These are phyloP conservation scores for Minunthozetes semirufus DNA, from an alignment of 2,888 invertebrate species.

Conservation along the genomic window DNA sequence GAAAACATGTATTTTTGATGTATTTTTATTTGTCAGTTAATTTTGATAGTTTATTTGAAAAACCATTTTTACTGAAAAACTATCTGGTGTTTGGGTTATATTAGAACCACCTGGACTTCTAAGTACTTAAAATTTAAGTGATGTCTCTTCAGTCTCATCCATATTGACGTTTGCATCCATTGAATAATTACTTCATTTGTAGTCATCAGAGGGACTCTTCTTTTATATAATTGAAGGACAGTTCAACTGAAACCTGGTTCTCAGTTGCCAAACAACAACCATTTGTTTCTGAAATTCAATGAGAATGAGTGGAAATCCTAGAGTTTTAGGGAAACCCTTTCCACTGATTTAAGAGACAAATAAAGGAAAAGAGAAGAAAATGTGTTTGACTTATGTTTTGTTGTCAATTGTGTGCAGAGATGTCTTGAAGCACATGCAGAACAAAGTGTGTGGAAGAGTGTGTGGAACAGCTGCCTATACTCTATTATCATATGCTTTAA, in stretches of 20 bases:
- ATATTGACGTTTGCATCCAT: constrained; percentile 14
- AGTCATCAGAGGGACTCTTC: background rate
- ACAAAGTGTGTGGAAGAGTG: no score
- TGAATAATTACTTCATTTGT: background rate
- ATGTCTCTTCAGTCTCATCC: constrained; percentile 19
- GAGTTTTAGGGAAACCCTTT: background rate
- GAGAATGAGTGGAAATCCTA: background rate
- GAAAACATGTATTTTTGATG: background rate
- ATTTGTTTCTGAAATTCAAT: no score
- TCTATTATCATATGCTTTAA: constrained; percentile 14
- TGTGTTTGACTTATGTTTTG: background rate
- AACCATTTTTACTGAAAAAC: background rate
- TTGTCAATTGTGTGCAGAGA: background rate
- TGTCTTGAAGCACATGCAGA: constrained; percentile 12
- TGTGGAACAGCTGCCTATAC: constrained; percentile 13
- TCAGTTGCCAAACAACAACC: no score
- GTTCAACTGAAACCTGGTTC: background rate
- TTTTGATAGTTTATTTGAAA: background rate
- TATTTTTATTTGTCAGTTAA: background rate
- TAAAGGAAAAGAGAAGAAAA: background rate
- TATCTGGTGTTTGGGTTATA: background rate
- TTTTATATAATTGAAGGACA: background rate
- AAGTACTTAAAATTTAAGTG: constrained; percentile 18
- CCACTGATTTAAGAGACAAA: background rate
- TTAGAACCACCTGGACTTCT: constrained; percentile 25